A percentile compares a stretch with the other conserved stretches of the same genome.
These are phyloP conservation scores for Cathartes aura DNA, from an alignment of 2,113 vertebrate genomes.

Conservation along the genomic window DNA sequence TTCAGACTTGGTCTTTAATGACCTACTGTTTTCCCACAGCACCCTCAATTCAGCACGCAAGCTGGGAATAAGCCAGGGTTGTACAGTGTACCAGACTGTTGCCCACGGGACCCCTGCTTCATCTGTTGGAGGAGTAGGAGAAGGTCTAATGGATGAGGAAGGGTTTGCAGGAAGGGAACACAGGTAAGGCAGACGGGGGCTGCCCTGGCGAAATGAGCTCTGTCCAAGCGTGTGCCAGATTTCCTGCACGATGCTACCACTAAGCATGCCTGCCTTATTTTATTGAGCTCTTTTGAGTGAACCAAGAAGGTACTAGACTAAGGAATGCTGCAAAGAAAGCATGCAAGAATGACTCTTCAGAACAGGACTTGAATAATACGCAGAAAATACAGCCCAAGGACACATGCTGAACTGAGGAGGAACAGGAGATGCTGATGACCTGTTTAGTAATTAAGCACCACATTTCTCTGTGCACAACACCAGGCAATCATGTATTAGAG, in stretches of 20 bases:
- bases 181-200: background rate
- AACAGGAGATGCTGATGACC: conserved; percentile 7
- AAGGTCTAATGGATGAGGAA: background rate
- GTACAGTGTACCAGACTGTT: background rate
- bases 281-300: background rate
- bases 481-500: background rate
- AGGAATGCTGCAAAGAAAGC: background rate
- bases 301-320: background rate
- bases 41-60: background rate
- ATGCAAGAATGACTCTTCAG: background rate
- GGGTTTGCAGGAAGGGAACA: background rate
- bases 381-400: conserved; percentile 17
- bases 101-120: background rate
- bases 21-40: background rate
- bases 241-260: background rate
- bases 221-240: background rate
- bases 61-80: background rate
- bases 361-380: background rate
- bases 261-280: background rate
- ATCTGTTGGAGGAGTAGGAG: background rate
- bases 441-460: background rate
- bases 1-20: background rate
- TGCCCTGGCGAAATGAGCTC: background rate
- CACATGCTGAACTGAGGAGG: background rate
- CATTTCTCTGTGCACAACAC: background rate